Evolutionary conservation across 2,113 vertebrate genomes (phyloP), one percentile per base, ranked within the genome.

Genomic region (Nestor notabilis): DNA sequence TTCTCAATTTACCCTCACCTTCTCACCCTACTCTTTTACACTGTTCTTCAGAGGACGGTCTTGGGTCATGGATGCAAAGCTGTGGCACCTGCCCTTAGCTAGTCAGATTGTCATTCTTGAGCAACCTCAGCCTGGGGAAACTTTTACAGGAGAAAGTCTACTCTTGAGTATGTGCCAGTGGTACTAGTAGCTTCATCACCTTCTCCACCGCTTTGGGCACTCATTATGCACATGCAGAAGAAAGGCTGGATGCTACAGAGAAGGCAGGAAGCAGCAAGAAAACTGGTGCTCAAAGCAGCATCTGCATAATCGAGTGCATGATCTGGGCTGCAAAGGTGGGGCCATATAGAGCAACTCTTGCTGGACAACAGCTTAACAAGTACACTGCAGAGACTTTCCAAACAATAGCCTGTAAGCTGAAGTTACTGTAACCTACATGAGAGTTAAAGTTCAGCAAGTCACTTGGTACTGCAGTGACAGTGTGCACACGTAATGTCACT

Each of bases 341-440:
- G 29, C 39, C 2, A 0, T 0, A 3, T 13, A 17, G 33, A 13
- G 7, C 23, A 25, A 0, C 20, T 49, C 21, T 20, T 5, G 1
- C 14, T 31, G 37, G n/a, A 44, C 21, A 20, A 14, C 46, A 68
- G 19, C 46, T 58, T 61, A 49, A 47, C 13, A 49, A 13, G 14
- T 4, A 23, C 35, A 10, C 24, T 39, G 33, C 56, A 58, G 24
- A 35, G 33, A 24, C 33, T n/a, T n/a, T 15, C 37, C 0, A 0
- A 49, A 31, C 17, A 1, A 6, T 13, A 20, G 27, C 37, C 77
- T 68, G 63, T 23, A 52, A 39, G 37, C 50, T 66, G 61, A 41
- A 29, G n/a, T 8, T 20, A 27, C 43, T 19, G 39, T 5, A 27
- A 53, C 13, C 24, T 47, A 15, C n/a, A 5, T 8, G 13, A 1